phyloP scores from a whole-genome alignment of 2,888 invertebrate species.

The Iphiclides podalirius region DNA sequence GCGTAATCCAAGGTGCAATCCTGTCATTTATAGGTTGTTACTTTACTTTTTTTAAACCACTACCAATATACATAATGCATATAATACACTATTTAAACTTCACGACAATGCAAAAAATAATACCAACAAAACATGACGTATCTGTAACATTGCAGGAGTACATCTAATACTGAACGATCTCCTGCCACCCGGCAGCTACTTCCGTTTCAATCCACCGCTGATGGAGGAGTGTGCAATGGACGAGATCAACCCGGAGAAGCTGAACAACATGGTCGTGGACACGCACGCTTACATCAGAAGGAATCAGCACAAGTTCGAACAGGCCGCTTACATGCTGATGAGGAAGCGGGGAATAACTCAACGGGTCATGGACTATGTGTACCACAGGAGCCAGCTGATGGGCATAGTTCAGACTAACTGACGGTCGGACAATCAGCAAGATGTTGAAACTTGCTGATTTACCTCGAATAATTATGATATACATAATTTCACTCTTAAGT shows the following conservation, averaged over 20 bases:
- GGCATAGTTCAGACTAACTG: constrained; percentile 45
- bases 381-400: constrained; percentile 42
- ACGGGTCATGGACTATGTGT: constrained; percentile 42
- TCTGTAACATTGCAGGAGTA: constrained; percentile 79
- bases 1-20: too few species aligned
- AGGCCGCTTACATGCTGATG: constrained; percentile 73
- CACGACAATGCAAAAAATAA: too few species aligned
- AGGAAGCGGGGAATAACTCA: constrained; percentile 44
- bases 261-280: constrained; percentile 86
- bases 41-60: too few species aligned
- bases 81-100: too few species aligned
- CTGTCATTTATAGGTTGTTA: too few species aligned
- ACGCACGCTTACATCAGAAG: constrained; percentile 88
- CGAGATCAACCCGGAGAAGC: constrained; percentile 86
- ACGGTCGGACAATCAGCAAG: constrained; percentile 35
- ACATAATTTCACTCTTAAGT: too few species aligned
- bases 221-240: constrained; percentile 89
- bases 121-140: too few species aligned
- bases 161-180: constrained; percentile 88
- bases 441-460: constrained; percentile 32
- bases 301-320: constrained; percentile 88
- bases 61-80: too few species aligned
- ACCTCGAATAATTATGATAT: background rate
- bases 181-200: constrained; percentile 86
- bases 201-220: constrained; percentile 93